A percentile compares a stretch with the other conserved stretches of the same genome.
Evolutionary conservation across 2,888 invertebrate genomes (phyloP).

Genomic region (Drosophila histrio): DNA sequence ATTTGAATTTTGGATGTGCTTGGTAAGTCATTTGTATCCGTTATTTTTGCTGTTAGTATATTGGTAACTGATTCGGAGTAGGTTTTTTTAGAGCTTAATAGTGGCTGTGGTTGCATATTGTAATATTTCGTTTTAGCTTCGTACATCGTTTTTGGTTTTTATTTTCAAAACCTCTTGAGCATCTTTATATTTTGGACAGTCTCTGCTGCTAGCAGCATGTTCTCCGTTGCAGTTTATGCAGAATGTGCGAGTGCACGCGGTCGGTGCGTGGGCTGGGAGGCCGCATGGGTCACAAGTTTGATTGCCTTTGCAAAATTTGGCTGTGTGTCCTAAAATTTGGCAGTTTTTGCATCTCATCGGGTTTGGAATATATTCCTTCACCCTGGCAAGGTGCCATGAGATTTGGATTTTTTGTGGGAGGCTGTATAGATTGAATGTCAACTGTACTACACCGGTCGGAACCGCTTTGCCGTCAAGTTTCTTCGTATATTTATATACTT

Average conservation of each 20-base stretch:
- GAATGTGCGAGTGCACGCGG: background rate
- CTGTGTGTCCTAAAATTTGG: too few relatives aligned
- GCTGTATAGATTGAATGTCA: too few relatives aligned
- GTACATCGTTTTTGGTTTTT: slow-evolving; percentile 2
- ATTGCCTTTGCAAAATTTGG: too few relatives aligned
- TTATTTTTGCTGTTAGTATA: background rate
- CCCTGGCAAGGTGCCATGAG: too few relatives aligned
- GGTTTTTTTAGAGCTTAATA: background rate
- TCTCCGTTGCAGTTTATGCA: slow-evolving; percentile 4
- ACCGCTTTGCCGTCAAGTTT: too few relatives aligned
- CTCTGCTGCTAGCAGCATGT: background rate
- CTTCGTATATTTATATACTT: too few relatives aligned
- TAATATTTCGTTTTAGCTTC: slow-evolving; percentile 3
- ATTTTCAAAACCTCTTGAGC: slow-evolving; percentile 2
- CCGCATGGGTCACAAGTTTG: background rate
- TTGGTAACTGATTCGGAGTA: background rate
- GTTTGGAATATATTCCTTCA: too few relatives aligned
- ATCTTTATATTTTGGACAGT: slow-evolving; percentile 5
- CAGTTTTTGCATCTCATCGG: too few relatives aligned
- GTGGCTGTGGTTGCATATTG: background rate
- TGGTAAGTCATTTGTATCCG: background rate
- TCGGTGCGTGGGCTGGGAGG: slow-evolving; percentile 1
- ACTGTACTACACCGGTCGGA: too few relatives aligned
- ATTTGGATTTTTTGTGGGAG: too few relatives aligned
- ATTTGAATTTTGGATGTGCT: background rate